Base-by-base conservation (phyloP, 2,888 invertebrate genomes). In the Phalera bucephala region DNA sequence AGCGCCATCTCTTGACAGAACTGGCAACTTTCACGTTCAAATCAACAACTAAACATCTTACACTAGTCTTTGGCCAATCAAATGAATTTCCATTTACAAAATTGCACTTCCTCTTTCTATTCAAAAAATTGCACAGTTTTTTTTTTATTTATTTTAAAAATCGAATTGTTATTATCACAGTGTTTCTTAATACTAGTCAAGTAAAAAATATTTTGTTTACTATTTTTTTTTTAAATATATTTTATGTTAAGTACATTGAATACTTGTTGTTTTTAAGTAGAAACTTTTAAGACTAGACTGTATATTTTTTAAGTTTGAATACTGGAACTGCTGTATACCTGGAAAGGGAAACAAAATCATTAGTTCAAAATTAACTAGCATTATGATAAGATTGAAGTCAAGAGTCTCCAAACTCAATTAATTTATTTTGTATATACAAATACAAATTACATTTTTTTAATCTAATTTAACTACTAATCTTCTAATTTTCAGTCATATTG, bases 201-300 rank as follows among this genome's bases (percentile, higher is more conserved):
- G 54, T 59, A 56, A 46, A 59, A 56, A 57, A 57, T 47, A 25
- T 39, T 38, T 31, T 32, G 28, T 34, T 35, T n/a, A n/a, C n/a
- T n/a, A n/a, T n/a, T n/a, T 32, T 33, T 48, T 27, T 40, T 47
- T 37, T 31, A 45, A 63, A 69, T 42, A 40, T 26, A 33, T 46
- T 59, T 80, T 85, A 86, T 85, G 85, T 86, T 85, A 86, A 86
- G 85, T 86, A 86, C 85, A 62, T 46, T 25, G 48, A 76, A 80
- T 80, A 84, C 75, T 78, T 43, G 54, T 49, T 40, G 8, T 47
- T 45, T 31, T 28, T 70, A 71, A 75, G 72, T 86, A 88, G 87
- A 88, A 86, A 89, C 87, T 84, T 72, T 65, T 73, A 50, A 64
- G 87, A 87, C 87, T 85, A 87, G 88, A 89, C 51, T 69, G 64